Evolutionary conservation across 1,140 invertebrate species (phyloP).

Genomic region (Drosophila auraria): DNA sequence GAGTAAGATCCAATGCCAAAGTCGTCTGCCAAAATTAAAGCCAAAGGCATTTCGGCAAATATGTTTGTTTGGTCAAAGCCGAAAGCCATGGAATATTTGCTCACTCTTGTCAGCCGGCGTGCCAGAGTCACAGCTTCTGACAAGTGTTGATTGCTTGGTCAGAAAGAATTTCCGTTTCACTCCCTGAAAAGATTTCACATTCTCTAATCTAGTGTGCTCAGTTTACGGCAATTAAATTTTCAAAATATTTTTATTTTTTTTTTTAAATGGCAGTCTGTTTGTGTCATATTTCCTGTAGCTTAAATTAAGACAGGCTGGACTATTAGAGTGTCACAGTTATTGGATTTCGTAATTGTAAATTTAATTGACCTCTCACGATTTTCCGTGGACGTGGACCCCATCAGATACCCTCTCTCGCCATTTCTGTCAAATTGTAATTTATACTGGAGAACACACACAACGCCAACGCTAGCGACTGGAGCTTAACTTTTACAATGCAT

Average conservation of each 20-base stretch:
- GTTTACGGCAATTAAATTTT: slow-evolving; percentile 51
- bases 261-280: too few species aligned
- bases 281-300: background rate
- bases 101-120: slow-evolving; percentile 30
- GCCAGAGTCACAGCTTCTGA: slow-evolving; percentile 25
- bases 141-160: slow-evolving; percentile 73
- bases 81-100: slow-evolving; percentile 46
- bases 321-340: slow-evolving; percentile 4
- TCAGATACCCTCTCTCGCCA: slow-evolving; percentile 12
- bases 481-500: slow-evolving; percentile 81
- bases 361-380: slow-evolving; percentile 61
- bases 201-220: slow-evolving; percentile 28
- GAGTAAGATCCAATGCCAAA: slow-evolving; percentile 59
- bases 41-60: slow-evolving; percentile 74
- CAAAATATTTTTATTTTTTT: background rate
- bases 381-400: slow-evolving; percentile 49
- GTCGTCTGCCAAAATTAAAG: slow-evolving; percentile 76
- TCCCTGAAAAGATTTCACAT: slow-evolving; percentile 40
- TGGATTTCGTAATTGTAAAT: slow-evolving; percentile 17
- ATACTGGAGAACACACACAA: slow-evolving; percentile 56
- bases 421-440: slow-evolving; percentile 75
- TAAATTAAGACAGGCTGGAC: background rate
- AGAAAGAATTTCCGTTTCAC: slow-evolving; percentile 62
- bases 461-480: slow-evolving; percentile 49
- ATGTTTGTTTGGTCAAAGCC: slow-evolving; percentile 64